These are phyloP conservation scores for Brachionus rotundiformis DNA, from an alignment of 1,140 invertebrate genomes.

Conservation along the genomic window DNA sequence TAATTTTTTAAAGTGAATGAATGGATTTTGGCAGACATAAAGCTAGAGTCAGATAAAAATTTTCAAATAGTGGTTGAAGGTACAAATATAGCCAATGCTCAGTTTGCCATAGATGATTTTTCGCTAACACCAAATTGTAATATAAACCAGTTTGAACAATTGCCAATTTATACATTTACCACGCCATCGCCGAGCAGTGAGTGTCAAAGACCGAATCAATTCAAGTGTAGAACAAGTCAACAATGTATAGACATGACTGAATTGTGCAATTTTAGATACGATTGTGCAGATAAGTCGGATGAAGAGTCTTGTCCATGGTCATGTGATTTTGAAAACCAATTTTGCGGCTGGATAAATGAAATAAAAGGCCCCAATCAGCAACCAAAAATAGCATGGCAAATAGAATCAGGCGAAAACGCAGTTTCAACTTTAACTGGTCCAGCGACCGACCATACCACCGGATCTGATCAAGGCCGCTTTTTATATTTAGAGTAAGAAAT, in stretches of 20 bases:
- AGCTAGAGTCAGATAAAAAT: not conserved
- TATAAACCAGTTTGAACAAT: constrained; percentile 7
- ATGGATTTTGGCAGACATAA: constrained; percentile 38
- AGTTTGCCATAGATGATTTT: constrained; percentile 60
- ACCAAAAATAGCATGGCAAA: constrained; percentile 47
- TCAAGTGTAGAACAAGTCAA: constrained; percentile 24
- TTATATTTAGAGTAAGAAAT: constrained; percentile 34
- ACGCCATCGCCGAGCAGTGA: not conserved
- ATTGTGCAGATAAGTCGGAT: constrained; percentile 59
- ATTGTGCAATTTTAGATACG: constrained; percentile 59
- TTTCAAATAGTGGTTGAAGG: constrained; percentile 42
- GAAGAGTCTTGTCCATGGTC: constrained; percentile 58
- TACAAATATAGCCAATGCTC: not conserved
- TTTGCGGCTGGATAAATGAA: constrained; percentile 36
- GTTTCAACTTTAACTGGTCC: constrained; percentile 18
- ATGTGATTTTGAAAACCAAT: constrained; percentile 41
- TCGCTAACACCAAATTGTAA: constrained; percentile 56
- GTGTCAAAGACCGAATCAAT: constrained; percentile 22
- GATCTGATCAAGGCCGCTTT: not conserved
- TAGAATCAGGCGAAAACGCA: constrained; percentile 7
- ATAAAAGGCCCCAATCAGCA: constrained; percentile 32
- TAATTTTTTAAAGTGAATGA: constrained; percentile 4
- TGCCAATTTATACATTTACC: constrained; percentile 42
- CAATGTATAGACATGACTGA: constrained; percentile 55
- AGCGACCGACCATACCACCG: not conserved